Percentiles rank a stretch among this genome's conserved stretches.
These are phyloP conservation scores for Acromyrmex heyeri DNA, from an alignment of 1,140 invertebrate species.

Conservation along the genomic window DNA sequence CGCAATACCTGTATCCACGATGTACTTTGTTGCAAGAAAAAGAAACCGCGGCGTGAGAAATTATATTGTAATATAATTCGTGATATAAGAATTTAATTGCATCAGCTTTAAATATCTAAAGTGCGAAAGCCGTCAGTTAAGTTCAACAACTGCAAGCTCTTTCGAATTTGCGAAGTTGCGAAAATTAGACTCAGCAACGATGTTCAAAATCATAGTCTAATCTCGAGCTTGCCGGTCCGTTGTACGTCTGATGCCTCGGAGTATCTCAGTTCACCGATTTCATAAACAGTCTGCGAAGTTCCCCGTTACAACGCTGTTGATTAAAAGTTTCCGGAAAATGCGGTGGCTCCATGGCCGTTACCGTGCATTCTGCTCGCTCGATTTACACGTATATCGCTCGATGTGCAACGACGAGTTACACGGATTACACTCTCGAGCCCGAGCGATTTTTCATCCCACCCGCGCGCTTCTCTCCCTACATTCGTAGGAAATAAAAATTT, in stretches of 20 bases:
- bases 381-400: conserved; percentile 54
- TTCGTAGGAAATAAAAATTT: conserved; percentile 45
- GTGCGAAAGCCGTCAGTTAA: neutral
- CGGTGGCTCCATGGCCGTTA: conserved; percentile 24
- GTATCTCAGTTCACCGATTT: conserved; percentile 36
- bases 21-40: too few species aligned
- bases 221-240: neutral
- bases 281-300: conserved; percentile 51
- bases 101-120: neutral
- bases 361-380: conserved; percentile 51
- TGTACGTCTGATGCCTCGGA: conserved; percentile 39
- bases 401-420: conserved; percentile 32
- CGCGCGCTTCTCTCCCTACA: neutral
- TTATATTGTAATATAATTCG: neutral
- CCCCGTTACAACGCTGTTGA: conserved; percentile 52
- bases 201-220: conserved; percentile 33
- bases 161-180: neutral
- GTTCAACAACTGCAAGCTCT: neutral
- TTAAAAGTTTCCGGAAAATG: conserved; percentile 63
- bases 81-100: neutral
- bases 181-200: conserved; percentile 7
- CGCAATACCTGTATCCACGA: neutral
- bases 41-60: neutral
- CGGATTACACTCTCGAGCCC: conserved; percentile 47
- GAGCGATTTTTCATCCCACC: conserved; percentile 30